Percentiles rank a stretch among this genome's conserved stretches.
phyloP scores from a whole-genome alignment of 2,113 vertebrate genomes.

The Eurystomus gularis region DNA sequence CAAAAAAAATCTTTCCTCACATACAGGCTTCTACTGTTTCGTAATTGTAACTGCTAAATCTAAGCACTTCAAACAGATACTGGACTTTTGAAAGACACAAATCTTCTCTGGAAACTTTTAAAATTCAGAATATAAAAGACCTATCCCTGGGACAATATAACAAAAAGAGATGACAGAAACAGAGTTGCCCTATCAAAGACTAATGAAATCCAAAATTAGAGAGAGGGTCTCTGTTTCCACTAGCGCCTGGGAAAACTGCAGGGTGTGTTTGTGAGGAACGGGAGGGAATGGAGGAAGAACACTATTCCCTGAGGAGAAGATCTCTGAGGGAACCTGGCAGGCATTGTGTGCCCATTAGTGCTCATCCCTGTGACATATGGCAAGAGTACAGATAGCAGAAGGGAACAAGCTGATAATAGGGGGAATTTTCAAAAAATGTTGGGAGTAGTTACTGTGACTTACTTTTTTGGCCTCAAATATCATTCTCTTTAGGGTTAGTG shows the following conservation, averaged over 20 bases:
- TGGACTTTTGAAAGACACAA: background rate
- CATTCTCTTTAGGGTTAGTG: background rate
- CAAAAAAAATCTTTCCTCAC: background rate
- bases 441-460: background rate
- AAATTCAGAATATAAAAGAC: background rate
- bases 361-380: background rate
- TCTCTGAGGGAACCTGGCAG: background rate
- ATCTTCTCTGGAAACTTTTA: background rate
- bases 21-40: background rate
- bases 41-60: background rate
- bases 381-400: background rate
- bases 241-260: background rate
- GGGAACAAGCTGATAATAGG: background rate
- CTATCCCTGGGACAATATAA: background rate
- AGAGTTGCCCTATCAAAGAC: background rate
- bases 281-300: background rate
- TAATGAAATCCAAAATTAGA: background rate
- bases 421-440: background rate
- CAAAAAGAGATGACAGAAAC: background rate
- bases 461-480: background rate
- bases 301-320: accelerated
- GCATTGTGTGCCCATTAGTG: background rate
- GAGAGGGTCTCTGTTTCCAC: background rate
- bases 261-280: background rate
- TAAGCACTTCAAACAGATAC: background rate